Percentiles rank a stretch among this genome's conserved stretches.
These are phyloP conservation scores for Tenthredo notha DNA, from an alignment of 2,888 invertebrate genomes.

Conservation along the genomic window DNA sequence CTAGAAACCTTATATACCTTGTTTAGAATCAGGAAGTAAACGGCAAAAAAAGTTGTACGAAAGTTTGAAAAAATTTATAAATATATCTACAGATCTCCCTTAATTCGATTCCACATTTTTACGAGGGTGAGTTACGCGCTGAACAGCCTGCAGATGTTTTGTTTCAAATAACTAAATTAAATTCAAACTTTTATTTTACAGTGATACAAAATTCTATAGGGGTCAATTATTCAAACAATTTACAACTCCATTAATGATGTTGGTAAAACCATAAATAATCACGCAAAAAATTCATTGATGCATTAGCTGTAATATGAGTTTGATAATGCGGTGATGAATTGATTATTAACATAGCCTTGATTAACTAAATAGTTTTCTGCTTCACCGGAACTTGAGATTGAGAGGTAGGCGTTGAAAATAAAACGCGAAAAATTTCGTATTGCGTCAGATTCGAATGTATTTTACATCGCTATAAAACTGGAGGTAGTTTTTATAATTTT, in stretches of 20 bases:
- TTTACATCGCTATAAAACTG: neutral
- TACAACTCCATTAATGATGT: neutral
- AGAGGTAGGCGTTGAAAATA: neutral
- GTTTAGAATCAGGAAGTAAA: neutral
- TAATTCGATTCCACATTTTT: neutral
- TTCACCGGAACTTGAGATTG: slow-evolving; percentile 5
- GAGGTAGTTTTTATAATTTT: neutral
- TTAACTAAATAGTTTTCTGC: neutral
- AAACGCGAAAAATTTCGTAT: neutral
- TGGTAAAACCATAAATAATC: neutral
- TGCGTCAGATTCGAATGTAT: no score
- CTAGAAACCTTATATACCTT: neutral
- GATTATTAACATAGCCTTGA: slow-evolving; percentile 6
- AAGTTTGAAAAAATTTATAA: neutral
- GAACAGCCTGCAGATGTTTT: neutral
- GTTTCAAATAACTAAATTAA: neutral
- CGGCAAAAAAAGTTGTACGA: neutral
- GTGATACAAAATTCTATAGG: neutral
- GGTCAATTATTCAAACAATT: slow-evolving; percentile 8
- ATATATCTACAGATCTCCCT: neutral
- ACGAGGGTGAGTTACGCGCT: neutral
- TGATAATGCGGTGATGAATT: neutral
- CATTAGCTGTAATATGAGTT: neutral
- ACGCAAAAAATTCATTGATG: neutral
- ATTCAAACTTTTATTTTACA: neutral